phyloP scores from a whole-genome alignment of 2,888 invertebrate genomes.

The Sthenelais limicola region DNA sequence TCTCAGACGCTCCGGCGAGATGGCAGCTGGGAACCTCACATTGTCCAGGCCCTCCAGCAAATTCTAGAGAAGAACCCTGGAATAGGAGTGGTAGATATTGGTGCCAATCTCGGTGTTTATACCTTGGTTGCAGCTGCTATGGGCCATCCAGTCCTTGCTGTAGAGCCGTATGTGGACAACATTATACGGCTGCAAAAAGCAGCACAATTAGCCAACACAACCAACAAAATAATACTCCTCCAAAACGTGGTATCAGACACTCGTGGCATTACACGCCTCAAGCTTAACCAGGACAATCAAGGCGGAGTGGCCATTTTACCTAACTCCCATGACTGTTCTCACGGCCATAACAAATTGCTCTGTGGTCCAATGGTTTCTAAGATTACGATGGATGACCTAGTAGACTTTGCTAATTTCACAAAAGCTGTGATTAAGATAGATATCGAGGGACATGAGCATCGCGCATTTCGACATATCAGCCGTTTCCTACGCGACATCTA shows the following conservation, averaged over 20 bases:
- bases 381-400: slow-evolving; percentile 45
- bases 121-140: slow-evolving; percentile 49
- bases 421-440: slow-evolving; percentile 53
- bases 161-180: slow-evolving; percentile 50
- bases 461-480: slow-evolving; percentile 45
- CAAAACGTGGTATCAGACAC: slow-evolving; percentile 49
- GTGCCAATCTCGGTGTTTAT: slow-evolving; percentile 53
- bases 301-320: slow-evolving; percentile 45
- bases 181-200: slow-evolving; percentile 47
- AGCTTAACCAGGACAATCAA: slow-evolving; percentile 44
- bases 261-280: slow-evolving; percentile 31
- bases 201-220: slow-evolving; percentile 43
- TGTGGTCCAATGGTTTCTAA: background rate
- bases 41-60: slow-evolving; percentile 45
- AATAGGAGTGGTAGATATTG: slow-evolving; percentile 42
- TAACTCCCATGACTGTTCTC: background rate
- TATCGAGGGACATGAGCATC: slow-evolving; percentile 54
- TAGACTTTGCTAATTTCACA: slow-evolving; percentile 48
- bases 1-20: slow-evolving; percentile 41
- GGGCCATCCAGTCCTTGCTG: slow-evolving; percentile 52
- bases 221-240: slow-evolving; percentile 45
- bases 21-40: slow-evolving; percentile 51
- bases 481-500: slow-evolving; percentile 46
- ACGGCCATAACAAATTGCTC: background rate
- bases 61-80: slow-evolving; percentile 41